phyloP scores from a whole-genome alignment of 2,888 invertebrate species.

The Suillia variegata region DNA sequence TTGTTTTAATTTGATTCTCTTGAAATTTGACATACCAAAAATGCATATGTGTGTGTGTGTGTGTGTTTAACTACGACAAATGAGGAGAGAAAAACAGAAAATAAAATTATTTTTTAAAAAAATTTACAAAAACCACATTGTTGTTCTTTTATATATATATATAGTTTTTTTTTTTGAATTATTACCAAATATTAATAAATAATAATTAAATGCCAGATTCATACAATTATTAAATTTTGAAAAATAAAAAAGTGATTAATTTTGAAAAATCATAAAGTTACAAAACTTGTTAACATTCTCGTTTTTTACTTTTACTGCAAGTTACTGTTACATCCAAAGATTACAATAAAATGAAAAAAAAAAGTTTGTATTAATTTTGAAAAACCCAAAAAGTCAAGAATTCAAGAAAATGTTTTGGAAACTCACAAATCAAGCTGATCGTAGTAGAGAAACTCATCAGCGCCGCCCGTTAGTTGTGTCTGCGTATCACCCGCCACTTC shows the following conservation, averaged over 20 bases:
- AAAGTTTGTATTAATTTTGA: slow-evolving; percentile 1
- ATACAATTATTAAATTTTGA: slow-evolving; percentile 26
- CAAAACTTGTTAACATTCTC: too few species aligned
- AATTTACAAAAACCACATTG: slow-evolving; percentile 20
- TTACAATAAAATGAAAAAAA: slow-evolving; percentile 25
- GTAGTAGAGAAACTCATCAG: slow-evolving; percentile 54
- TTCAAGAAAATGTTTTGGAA: slow-evolving; percentile 21
- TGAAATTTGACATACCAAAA: slow-evolving; percentile 12
- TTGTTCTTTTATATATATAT: too few species aligned
- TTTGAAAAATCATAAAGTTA: slow-evolving; percentile 8
- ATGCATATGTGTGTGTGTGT: slow-evolving; percentile 14
- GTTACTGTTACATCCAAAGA: background rate
- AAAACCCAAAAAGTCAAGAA: background rate
- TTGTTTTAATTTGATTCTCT: background rate
- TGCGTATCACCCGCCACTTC: slow-evolving; percentile 38
- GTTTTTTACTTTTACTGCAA: background rate
- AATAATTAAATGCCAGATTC: slow-evolving; percentile 31
- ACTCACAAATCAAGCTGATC: slow-evolving; percentile 60
- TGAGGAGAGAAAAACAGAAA: too few species aligned
- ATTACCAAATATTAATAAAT: slow-evolving; percentile 16
- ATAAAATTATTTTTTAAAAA: too few species aligned
- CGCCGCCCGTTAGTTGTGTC: slow-evolving; percentile 41
- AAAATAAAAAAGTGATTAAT: slow-evolving; percentile 21
- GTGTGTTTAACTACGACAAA: slow-evolving; percentile 39
- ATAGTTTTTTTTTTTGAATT: too few species aligned